Conservation (phyloP, 1,140 invertebrate genomes). For the Plodia interpunctella region DNA sequence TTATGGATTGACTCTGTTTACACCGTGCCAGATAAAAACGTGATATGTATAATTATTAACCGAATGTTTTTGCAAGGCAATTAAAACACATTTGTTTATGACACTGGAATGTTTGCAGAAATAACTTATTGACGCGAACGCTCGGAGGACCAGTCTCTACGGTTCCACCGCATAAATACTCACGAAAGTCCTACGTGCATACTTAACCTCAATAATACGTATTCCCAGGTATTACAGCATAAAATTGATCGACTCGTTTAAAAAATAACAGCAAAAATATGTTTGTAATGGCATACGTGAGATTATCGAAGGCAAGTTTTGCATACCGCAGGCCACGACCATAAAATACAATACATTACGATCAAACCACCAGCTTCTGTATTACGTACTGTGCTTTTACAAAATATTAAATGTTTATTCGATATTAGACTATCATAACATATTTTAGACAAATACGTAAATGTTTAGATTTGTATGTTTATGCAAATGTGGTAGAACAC, state of each 20-base stretch:
- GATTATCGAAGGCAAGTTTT: conserved; percentile 65
- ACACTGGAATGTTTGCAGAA: conserved; percentile 46
- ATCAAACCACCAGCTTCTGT: conserved; percentile 55
- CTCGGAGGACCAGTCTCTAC: conserved; percentile 32
- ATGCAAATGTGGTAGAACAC: conserved; percentile 19
- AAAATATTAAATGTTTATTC: conserved; percentile 36
- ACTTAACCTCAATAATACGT: conserved; percentile 7
- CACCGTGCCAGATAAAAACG: no score
- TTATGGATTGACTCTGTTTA: no score
- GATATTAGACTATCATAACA: conserved; percentile 5
- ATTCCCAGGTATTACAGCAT: conserved; percentile 11
- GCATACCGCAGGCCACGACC: conserved; percentile 63
- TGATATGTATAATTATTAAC: no score
- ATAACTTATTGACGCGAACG: conserved; percentile 39
- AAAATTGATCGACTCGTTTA: conserved; percentile 9
- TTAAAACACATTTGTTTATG: conserved; percentile 32
- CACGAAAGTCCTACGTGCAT: background rate
- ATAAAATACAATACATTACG: conserved; percentile 70
- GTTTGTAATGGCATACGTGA: conserved; percentile 37
- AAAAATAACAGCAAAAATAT: conserved; percentile 21
- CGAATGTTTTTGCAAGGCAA: conserved; percentile 18
- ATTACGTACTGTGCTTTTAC: conserved; percentile 49
- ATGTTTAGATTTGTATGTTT: conserved; percentile 17
- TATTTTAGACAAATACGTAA: conserved; percentile 8
- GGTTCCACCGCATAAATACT: conserved; percentile 31